A percentile compares a stretch with the other conserved stretches of the same genome.
Evolutionary conservation across 2,888 invertebrate species (phyloP).

Genomic region (Catotricha subobsoleta): DNA sequence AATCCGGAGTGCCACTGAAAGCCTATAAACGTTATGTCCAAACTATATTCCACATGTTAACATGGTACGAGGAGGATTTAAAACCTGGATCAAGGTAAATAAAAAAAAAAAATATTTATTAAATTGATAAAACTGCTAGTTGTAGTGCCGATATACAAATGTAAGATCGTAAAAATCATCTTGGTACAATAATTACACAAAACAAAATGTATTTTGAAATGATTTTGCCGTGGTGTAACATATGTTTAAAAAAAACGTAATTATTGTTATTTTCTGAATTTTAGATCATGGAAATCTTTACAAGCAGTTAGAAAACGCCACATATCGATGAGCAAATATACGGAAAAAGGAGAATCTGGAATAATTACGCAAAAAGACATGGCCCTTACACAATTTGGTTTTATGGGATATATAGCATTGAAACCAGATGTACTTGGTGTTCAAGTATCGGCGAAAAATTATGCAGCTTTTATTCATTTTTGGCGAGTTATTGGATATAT

Average conservation of each 20-base stretch:
- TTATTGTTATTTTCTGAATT: background rate
- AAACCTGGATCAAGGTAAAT: conserved; percentile 40
- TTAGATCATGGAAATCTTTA: conserved; percentile 50
- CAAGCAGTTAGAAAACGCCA: conserved; percentile 48
- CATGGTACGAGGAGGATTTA: conserved; percentile 62
- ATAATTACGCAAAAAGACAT: conserved; percentile 65
- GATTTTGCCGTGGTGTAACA: background rate
- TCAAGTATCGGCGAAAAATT: conserved; percentile 38
- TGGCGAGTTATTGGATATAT: conserved; percentile 70
- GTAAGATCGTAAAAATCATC: too few species aligned
- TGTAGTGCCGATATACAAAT: background rate
- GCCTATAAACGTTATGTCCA: conserved; percentile 63
- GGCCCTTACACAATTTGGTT: conserved; percentile 73
- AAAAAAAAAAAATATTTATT: background rate
- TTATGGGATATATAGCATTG: conserved; percentile 52
- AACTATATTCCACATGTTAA: conserved; percentile 54
- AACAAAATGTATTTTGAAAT: background rate
- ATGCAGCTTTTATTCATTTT: conserved; percentile 61
- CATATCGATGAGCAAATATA: conserved; percentile 37
- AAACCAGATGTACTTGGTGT: conserved; percentile 48
- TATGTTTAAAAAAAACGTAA: background rate
- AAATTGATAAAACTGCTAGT: background rate
- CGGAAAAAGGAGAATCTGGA: conserved; percentile 30
- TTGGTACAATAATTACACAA: too few species aligned
- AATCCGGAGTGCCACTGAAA: conserved; percentile 42